Evolutionary conservation across 2,113 vertebrate species (phyloP), one percentile per base, ranked within the genome.

Genomic region (Galemys pyrenaicus): DNA sequence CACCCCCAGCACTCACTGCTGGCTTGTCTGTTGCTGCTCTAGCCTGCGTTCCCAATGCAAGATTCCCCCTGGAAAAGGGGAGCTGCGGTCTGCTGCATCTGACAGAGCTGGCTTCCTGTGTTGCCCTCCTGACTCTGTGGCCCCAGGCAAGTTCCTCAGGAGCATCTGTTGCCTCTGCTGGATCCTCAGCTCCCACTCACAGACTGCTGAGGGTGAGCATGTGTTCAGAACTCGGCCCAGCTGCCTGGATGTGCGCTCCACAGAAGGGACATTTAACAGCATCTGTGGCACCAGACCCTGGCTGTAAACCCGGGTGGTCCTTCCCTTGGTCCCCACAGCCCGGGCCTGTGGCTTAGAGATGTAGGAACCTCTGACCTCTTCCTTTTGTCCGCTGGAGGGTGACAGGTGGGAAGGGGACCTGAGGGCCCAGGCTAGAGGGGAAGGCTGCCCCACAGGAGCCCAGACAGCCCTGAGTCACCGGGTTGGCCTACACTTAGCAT

Each of bases 1-100:
- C 58, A 15, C 35, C 10, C 16, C 44, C 8, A 13, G 22, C 0
- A 0, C 22, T 54, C 49, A 24, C 56, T 22, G 6, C 20, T 32
- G 8, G 75, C 62, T 86, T 68, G 60, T 32, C 37, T 20, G 58
- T 68, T 24, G 10, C 32, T 9, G 28, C 2, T 4, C 1, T 2
- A 6, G 16, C 60, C 68, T 62, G 26, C 6, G 68, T n/a, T 64
- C 35, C 87, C 1, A 17, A 24, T 13, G 70, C 60, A 30, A 28
- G 51, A 16, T 3, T 46, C 28, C 0, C 0, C 26, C 15, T 2
- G 2, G 44, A 24, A 49, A 68, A 56, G 19, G 15, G 20, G 41
- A 3, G 44, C 22, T 30, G 54, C 30, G 64, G n/a, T 35, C 35
- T 39, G 51, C 37, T 28, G 39, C 11, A 17, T 13, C 46, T 46